These are phyloP conservation scores for Neodon shergylaensis DNA, from an alignment of 2,113 vertebrate genomes.

Conservation along the genomic window DNA sequence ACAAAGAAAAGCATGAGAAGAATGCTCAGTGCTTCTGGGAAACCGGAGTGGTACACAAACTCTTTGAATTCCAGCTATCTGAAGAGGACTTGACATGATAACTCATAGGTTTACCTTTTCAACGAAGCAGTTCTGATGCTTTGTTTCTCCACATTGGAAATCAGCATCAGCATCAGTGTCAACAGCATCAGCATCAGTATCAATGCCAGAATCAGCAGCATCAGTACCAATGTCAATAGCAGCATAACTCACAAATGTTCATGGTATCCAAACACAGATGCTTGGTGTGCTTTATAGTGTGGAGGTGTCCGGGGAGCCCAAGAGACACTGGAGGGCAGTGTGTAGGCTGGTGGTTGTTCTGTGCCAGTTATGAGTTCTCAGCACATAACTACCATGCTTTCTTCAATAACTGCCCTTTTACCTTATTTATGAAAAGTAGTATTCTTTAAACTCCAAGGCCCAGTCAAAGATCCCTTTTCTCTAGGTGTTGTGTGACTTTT, in stretches of 20 bases:
- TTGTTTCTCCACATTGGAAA: conserved; percentile 32
- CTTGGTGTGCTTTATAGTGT: neutral
- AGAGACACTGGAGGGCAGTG: neutral
- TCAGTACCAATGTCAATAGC: neutral
- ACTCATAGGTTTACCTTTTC: conserved; percentile 45
- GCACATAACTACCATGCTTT: no score
- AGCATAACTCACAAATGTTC: neutral
- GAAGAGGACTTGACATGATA: conserved; percentile 53
- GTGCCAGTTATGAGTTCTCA: neutral
- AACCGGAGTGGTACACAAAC: conserved; percentile 46
- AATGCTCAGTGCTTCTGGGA: conserved; percentile 40
- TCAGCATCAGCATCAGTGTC: neutral
- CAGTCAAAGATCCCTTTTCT: neutral
- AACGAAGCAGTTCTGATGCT: conserved; percentile 48
- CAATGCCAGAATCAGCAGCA: neutral
- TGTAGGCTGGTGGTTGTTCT: neutral
- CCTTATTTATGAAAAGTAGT: neutral
- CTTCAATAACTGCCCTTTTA: conserved; percentile 17
- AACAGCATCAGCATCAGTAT: neutral
- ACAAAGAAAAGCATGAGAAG: conserved; percentile 55
- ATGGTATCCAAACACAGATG: neutral
- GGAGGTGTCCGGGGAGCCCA: neutral
- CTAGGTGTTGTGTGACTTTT: neutral
- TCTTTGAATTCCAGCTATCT: conserved; percentile 40
- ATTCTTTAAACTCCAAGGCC: neutral